Evolutionary conservation across 2,888 invertebrate species (phyloP).

Genomic region (Diplazon laetatorius): DNA sequence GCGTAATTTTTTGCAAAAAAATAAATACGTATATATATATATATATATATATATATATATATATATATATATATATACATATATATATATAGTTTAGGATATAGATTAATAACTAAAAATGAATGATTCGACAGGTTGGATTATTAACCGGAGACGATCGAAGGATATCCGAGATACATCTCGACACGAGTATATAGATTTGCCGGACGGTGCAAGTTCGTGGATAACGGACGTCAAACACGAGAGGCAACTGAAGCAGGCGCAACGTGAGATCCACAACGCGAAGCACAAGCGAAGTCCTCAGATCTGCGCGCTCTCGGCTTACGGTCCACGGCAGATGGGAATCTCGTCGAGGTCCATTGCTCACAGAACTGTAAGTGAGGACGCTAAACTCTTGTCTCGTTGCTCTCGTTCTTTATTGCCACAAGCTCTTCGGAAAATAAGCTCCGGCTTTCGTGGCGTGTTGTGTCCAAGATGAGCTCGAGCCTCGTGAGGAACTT

Average conservation of each 20-base stretch:
- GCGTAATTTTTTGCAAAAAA: too few species aligned
- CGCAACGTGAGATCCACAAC: constrained; percentile 14
- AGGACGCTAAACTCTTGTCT: constrained; percentile 28
- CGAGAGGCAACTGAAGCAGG: not conserved
- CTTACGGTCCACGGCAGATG: constrained; percentile 19
- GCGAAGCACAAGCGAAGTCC: not conserved
- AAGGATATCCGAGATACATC: not conserved
- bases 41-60: too few species aligned
- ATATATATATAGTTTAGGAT: too few species aligned
- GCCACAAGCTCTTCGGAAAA: constrained; percentile 2
- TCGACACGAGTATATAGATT: not conserved
- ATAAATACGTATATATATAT: too few species aligned
- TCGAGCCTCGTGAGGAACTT: constrained; percentile 9
- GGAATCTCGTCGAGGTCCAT: constrained; percentile 24
- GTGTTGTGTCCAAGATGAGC: constrained; percentile 17
- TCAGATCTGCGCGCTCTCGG: constrained; percentile 16
- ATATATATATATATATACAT: too few species aligned
- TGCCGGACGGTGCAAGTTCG: not conserved
- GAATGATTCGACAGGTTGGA: not conserved
- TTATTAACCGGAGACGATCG: constrained; percentile 8
- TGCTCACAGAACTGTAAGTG: constrained; percentile 18
- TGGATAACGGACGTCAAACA: not conserved
- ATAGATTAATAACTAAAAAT: too few species aligned
- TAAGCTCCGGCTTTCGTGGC: constrained; percentile 5
- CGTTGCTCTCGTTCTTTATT: constrained; percentile 18